A percentile compares a stretch with the other conserved stretches of the same genome.
These are phyloP conservation scores for Ostrea denselamellosa DNA, from an alignment of 1,140 invertebrate genomes.

Conservation along the genomic window DNA sequence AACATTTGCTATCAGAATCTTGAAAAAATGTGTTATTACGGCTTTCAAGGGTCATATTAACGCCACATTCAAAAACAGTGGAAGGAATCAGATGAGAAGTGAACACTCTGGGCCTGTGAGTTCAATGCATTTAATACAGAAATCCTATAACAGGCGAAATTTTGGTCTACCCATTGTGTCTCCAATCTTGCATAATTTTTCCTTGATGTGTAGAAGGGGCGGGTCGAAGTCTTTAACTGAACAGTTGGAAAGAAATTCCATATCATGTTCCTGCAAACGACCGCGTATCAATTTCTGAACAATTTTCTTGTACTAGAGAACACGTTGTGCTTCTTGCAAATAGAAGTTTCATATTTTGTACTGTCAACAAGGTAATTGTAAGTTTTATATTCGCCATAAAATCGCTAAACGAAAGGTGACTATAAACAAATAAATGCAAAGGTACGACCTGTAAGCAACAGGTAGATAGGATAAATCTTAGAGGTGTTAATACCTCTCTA, in stretches of 20 bases:
- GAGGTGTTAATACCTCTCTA: background rate
- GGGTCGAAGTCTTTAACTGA: background rate
- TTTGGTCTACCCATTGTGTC: background rate
- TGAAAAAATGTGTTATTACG: background rate
- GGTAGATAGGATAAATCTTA: background rate
- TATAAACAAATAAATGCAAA: conserved; percentile 20
- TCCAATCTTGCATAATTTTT: background rate
- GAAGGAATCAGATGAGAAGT: background rate
- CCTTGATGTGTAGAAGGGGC: background rate
- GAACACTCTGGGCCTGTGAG: background rate
- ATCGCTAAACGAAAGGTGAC: conserved; percentile 13
- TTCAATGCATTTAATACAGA: background rate
- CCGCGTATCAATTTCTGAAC: conserved; percentile 14
- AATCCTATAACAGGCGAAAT: background rate
- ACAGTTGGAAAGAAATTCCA: conserved; percentile 7
- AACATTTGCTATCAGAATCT: background rate
- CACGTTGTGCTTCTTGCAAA: background rate
- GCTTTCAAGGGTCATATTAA: background rate
- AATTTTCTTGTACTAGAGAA: background rate
- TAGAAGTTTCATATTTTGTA: conserved; percentile 19
- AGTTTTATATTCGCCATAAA: conserved; percentile 38
- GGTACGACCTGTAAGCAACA: background rate
- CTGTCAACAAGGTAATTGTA: conserved; percentile 24
- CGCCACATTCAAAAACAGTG: too few relatives aligned
- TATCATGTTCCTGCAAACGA: background rate